These are phyloP conservation scores for Actenoides hombroni DNA, from an alignment of 2,113 vertebrate species.

Conservation along the genomic window DNA sequence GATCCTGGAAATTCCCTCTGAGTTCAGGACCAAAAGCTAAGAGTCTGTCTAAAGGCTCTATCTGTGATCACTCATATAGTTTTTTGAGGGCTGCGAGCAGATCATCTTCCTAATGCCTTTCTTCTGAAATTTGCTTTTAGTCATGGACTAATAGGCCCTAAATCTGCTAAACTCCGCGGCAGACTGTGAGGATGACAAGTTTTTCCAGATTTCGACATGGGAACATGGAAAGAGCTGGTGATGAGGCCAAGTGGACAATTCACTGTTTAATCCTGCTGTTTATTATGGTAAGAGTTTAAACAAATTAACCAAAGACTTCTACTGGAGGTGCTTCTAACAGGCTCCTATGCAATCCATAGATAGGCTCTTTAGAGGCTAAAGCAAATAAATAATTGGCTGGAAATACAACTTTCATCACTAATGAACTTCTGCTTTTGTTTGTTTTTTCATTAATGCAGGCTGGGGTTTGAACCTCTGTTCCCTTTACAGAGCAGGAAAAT, in stretches of 20 bases:
- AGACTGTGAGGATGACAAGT: not conserved
- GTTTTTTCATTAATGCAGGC: conserved; percentile 54
- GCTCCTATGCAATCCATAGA: conserved; percentile 49
- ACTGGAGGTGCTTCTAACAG: not conserved
- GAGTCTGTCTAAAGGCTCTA: not conserved
- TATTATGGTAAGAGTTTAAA: not conserved
- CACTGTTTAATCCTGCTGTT: not conserved
- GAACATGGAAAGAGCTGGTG: not conserved
- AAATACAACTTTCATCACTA: conserved; percentile 25
- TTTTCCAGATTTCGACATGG: not conserved
- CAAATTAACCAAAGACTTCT: not conserved
- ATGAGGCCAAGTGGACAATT: not conserved
- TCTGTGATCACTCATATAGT: not conserved
- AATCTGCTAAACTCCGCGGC: not conserved
- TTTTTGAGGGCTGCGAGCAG: not conserved
- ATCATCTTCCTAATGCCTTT: not conserved
- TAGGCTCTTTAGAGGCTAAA: not conserved
- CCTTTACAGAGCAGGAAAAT: conserved; percentile 65
- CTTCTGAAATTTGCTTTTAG: not conserved
- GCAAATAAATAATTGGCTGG: conserved; percentile 39
- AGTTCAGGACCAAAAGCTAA: not conserved
- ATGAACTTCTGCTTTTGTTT: conserved; percentile 19
- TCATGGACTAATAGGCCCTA: not conserved
- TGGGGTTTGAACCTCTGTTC: conserved; percentile 63
- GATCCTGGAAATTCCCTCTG: not conserved